Evolutionary conservation across 2,888 invertebrate genomes (phyloP).

Genomic region (Masnerella sp.): DNA sequence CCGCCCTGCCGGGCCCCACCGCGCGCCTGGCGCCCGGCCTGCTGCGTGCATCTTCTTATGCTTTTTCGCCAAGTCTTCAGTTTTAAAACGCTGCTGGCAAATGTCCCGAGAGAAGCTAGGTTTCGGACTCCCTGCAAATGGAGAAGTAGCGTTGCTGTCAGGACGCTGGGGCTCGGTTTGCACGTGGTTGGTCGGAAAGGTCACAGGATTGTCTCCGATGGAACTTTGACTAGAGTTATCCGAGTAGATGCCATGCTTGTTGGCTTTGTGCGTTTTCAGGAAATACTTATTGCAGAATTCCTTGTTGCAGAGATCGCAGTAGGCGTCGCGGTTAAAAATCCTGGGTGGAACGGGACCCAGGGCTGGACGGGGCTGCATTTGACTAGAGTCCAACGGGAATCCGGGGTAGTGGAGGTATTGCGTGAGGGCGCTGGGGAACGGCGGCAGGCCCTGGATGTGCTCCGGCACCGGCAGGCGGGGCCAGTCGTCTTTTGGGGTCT

Average conservation of each 20-base stretch:
- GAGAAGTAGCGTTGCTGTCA: constrained; percentile 28
- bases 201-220: constrained; percentile 58
- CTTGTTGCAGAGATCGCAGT: constrained; percentile 98
- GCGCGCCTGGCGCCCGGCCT: no score
- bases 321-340: constrained; percentile 98
- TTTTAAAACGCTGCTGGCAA: constrained; percentile 86
- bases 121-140: constrained; percentile 52
- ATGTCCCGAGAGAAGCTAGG: constrained; percentile 82
- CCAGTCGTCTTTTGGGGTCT: constrained; percentile 63
- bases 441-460: constrained; percentile 69
- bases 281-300: constrained; percentile 99
- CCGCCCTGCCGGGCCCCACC: no score
- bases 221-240: constrained; percentile 76
- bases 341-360: constrained; percentile 79
- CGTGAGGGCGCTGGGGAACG: constrained; percentile 69
- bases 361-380: constrained; percentile 78
- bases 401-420: constrained; percentile 79
- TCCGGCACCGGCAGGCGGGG: constrained; percentile 36
- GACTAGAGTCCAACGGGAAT: constrained; percentile 78
- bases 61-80: constrained; percentile 84
- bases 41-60: constrained; percentile 85
- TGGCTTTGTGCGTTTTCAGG: constrained; percentile 97
- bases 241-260: constrained; percentile 96
- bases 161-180: constrained; percentile 57
- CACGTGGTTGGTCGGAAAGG: constrained; percentile 54